Evolutionary conservation across 2,113 vertebrate species (phyloP).

Genomic region (Ivindomyrus marchei): DNA sequence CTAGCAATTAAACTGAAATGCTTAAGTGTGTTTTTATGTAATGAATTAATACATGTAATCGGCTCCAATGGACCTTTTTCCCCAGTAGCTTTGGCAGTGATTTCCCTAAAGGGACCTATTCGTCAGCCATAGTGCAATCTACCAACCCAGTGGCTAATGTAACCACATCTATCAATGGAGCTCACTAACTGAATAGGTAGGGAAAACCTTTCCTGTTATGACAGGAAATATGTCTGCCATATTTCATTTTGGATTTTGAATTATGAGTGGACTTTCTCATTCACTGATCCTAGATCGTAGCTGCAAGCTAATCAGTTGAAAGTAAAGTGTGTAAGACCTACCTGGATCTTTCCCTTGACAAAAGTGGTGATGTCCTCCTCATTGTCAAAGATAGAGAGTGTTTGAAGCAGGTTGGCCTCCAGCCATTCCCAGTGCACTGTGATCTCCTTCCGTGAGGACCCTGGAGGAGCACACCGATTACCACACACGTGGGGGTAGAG

Average conservation of each 20-base stretch:
- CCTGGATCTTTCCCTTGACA: slow-evolving; percentile 93
- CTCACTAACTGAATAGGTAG: background rate
- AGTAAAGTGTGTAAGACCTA: slow-evolving; percentile 46
- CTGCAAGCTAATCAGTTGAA: background rate
- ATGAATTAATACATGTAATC: background rate
- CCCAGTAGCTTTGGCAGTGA: background rate
- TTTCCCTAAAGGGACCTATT: background rate
- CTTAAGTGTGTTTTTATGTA: background rate
- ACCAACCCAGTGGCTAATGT: background rate
- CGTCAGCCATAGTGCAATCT: background rate
- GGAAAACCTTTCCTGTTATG: background rate
- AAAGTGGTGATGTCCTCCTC: slow-evolving; percentile 94
- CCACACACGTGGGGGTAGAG: background rate
- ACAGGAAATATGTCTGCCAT: background rate
- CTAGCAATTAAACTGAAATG: background rate
- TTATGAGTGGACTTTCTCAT: background rate
- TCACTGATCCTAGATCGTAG: background rate
- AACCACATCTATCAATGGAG: background rate
- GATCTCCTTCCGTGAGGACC: slow-evolving; percentile 89
- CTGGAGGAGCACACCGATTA: slow-evolving; percentile 48
- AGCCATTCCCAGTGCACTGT: slow-evolving; percentile 97
- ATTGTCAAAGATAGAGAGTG: slow-evolving; percentile 90
- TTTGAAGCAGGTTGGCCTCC: slow-evolving; percentile 90
- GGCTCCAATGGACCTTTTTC: background rate
- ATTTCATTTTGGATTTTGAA: background rate